phyloP scores from a whole-genome alignment of 1,140 invertebrate genomes.

The Dermatophagoides farinae region DNA sequence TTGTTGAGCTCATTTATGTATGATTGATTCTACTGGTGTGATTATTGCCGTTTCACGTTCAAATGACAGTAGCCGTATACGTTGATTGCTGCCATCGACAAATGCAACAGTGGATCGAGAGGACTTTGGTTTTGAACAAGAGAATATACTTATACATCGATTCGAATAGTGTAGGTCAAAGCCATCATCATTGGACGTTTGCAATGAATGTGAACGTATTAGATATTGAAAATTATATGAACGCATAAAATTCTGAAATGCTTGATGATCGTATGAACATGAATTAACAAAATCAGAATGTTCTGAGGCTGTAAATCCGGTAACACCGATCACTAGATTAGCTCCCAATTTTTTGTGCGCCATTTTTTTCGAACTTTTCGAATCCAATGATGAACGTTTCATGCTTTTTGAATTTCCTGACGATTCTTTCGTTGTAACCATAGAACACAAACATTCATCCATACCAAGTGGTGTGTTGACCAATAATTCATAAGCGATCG shows the following conservation, averaged over 20 bases:
- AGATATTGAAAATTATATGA: conserved; percentile 42
- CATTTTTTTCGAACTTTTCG: conserved; percentile 44
- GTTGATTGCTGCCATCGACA: neutral
- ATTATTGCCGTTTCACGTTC: too few species aligned
- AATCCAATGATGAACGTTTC: neutral
- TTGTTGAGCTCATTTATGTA: too few species aligned
- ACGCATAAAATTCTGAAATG: conserved; percentile 39
- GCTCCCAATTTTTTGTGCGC: conserved; percentile 22
- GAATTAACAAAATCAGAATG: conserved; percentile 38
- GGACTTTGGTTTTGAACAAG: neutral
- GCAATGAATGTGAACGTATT: conserved; percentile 45
- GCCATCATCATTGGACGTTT: conserved; percentile 22
- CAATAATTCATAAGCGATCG: conserved; percentile 41
- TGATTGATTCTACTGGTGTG: too few species aligned
- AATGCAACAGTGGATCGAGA: neutral
- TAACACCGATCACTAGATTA: conserved; percentile 13
- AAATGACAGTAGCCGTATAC: neutral
- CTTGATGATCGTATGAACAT: conserved; percentile 42
- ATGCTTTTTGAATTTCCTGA: neutral
- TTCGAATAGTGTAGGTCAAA: neutral
- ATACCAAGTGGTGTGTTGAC: neutral
- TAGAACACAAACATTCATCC: neutral
- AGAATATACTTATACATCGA: neutral
- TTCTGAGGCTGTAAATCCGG: conserved; percentile 41
- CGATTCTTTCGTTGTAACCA: neutral